These are phyloP conservation scores for Bubo blakistoni DNA, from an alignment of 2,113 vertebrate species.

Conservation along the genomic window DNA sequence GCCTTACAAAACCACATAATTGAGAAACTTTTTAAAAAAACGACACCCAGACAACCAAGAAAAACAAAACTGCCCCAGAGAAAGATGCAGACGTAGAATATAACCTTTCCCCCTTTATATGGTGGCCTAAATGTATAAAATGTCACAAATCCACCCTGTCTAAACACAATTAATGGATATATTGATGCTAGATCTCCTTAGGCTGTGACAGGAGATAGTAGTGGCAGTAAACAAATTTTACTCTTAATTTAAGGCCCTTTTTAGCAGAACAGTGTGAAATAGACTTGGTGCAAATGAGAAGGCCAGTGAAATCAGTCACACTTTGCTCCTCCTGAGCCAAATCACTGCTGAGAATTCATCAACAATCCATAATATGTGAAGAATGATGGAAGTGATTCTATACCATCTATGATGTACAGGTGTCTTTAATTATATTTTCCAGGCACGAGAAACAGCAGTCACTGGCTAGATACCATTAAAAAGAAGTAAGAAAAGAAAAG, in stretches of 20 bases:
- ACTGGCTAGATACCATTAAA: neutral
- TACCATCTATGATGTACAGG: neutral
- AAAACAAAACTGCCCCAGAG: neutral
- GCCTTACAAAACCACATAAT: neutral
- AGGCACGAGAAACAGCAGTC: conserved; percentile 12
- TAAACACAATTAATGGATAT: neutral
- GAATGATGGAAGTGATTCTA: conserved; percentile 10
- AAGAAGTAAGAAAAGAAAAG: neutral
- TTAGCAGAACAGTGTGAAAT: neutral
- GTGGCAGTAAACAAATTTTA: neutral
- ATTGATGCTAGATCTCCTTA: neutral
- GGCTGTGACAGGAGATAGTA: neutral
- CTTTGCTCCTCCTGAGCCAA: neutral
- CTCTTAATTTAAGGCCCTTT: neutral
- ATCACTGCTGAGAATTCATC: conserved; percentile 47
- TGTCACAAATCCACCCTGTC: neutral
- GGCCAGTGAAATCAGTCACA: neutral
- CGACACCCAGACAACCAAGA: neutral
- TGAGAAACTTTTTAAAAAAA: neutral
- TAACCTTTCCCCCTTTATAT: neutral
- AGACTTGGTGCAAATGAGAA: conserved; percentile 23
- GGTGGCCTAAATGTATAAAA: neutral
- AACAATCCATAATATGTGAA: neutral
- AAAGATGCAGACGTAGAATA: neutral
- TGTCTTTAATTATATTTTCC: conserved; percentile 40